These are phyloP conservation scores for Drosophila macrospina DNA, from an alignment of 2,888 invertebrate genomes.

Conservation along the genomic window DNA sequence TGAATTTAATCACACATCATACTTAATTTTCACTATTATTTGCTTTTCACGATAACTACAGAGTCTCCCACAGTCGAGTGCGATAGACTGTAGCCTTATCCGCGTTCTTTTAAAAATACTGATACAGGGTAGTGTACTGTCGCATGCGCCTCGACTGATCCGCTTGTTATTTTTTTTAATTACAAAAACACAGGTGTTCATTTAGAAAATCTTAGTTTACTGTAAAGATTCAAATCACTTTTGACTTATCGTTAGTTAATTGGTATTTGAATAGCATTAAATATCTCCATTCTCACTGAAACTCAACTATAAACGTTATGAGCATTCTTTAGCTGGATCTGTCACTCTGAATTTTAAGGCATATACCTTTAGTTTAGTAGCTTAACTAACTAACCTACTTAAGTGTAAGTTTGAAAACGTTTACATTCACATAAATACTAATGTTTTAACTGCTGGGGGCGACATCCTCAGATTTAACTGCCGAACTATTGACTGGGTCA, in stretches of 20 bases:
- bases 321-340: conserved; percentile 60
- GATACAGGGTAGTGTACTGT: no score
- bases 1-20: no score
- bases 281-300: conserved; percentile 47
- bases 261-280: conserved; percentile 37
- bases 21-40: no score
- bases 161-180: no score
- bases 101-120: no score
- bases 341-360: conserved; percentile 37
- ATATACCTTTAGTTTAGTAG: conserved; percentile 40
- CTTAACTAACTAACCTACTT: conserved; percentile 47
- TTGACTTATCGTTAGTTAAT: conserved; percentile 62
- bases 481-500: conserved; percentile 61
- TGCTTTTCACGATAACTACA: no score
- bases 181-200: conserved; percentile 3
- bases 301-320: conserved; percentile 47
- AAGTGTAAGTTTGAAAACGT: conserved; percentile 29
- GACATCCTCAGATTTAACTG: conserved; percentile 61
- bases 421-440: conserved; percentile 44
- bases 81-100: no score
- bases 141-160: no score
- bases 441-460: conserved; percentile 58
- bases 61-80: no score
- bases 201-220: conserved; percentile 65
- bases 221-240: conserved; percentile 68